Evolutionary conservation across 2,888 invertebrate species (phyloP).

Genomic region (Lingula anatina): DNA sequence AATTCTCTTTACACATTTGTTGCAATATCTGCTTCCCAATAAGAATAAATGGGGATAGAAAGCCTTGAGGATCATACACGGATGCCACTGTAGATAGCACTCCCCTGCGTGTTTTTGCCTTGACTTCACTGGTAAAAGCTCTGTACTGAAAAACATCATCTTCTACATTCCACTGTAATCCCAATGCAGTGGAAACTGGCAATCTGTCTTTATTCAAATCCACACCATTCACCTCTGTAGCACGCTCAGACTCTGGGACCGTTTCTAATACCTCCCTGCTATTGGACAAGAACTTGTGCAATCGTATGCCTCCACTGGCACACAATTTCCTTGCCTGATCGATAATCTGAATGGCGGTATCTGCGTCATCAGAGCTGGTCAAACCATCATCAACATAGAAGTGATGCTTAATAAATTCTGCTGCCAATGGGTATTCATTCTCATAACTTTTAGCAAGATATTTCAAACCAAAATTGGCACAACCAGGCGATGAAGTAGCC

Average conservation of each 20-base stretch:
- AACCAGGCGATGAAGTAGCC: slow-evolving; percentile 15
- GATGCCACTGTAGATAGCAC: slow-evolving; percentile 13
- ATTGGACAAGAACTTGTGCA: slow-evolving; percentile 16
- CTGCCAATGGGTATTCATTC: slow-evolving; percentile 5
- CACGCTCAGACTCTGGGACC: slow-evolving; percentile 11
- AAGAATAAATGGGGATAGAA: slow-evolving; percentile 8
- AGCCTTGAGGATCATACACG: slow-evolving; percentile 14
- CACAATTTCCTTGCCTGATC: slow-evolving; percentile 3
- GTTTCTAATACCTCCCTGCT: slow-evolving; percentile 11
- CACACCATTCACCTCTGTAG: slow-evolving; percentile 4
- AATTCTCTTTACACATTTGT: neutral
- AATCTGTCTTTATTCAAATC: slow-evolving; percentile 8
- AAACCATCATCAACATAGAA: slow-evolving; percentile 13
- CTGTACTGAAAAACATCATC: slow-evolving; percentile 6
- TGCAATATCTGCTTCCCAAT: slow-evolving; percentile 6
- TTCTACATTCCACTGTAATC: slow-evolving; percentile 10
- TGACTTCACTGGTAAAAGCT: slow-evolving; percentile 6
- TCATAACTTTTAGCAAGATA: slow-evolving; percentile 5
- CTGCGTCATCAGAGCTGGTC: slow-evolving; percentile 5
- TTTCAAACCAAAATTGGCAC: slow-evolving; percentile 14
- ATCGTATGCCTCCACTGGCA: slow-evolving; percentile 9
- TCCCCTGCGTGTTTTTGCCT: slow-evolving; percentile 10
- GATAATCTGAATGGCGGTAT: slow-evolving; percentile 6
- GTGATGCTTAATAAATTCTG: slow-evolving; percentile 3
- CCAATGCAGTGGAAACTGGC: slow-evolving; percentile 8